Percentiles rank a stretch among this genome's conserved stretches.
phyloP scores from a whole-genome alignment of 2,888 invertebrate species.

The Sesia bembeciformis region DNA sequence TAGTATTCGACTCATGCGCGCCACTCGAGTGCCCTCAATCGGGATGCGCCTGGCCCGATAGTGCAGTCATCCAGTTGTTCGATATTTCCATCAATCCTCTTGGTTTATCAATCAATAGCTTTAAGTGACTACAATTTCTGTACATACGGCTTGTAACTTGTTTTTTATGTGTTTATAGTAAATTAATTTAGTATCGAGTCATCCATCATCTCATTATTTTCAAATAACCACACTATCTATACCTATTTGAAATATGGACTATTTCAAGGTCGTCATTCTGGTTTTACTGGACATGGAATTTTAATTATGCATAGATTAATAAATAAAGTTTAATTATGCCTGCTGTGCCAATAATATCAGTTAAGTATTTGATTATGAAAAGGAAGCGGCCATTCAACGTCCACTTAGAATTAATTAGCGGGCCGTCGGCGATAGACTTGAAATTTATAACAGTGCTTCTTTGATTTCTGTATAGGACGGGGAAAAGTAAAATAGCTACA shows the following conservation, averaged over 20 bases:
- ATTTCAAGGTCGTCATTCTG: constrained; percentile 25
- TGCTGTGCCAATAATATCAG: constrained; percentile 14
- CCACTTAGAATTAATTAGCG: constrained; percentile 26
- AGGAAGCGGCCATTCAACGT: constrained; percentile 28
- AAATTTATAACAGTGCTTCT: not conserved
- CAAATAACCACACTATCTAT: not conserved
- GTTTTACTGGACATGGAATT: constrained; percentile 16
- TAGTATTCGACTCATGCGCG: constrained; percentile 39
- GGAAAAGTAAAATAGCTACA: not conserved
- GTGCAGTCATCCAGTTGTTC: not conserved
- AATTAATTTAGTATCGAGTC: too few species aligned
- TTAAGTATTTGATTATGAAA: constrained; percentile 21
- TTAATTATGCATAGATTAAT: constrained; percentile 8
- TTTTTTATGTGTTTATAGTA: too few species aligned
- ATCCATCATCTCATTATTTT: not conserved
- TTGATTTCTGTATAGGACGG: not conserved
- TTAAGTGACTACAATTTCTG: too few species aligned
- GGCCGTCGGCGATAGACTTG: constrained; percentile 1
- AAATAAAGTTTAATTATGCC: constrained; percentile 17
- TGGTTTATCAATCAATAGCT: not conserved
- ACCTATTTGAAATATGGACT: not conserved
- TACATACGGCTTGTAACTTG: too few species aligned
- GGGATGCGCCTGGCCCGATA: constrained; percentile 33
- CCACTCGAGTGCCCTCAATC: constrained; percentile 46
- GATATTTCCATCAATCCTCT: not conserved